Evolutionary conservation across 2,797 vertebrate species (phyloP), one percentile per base, ranked within the genome.

Genomic region (Psittacula derbiana): DNA sequence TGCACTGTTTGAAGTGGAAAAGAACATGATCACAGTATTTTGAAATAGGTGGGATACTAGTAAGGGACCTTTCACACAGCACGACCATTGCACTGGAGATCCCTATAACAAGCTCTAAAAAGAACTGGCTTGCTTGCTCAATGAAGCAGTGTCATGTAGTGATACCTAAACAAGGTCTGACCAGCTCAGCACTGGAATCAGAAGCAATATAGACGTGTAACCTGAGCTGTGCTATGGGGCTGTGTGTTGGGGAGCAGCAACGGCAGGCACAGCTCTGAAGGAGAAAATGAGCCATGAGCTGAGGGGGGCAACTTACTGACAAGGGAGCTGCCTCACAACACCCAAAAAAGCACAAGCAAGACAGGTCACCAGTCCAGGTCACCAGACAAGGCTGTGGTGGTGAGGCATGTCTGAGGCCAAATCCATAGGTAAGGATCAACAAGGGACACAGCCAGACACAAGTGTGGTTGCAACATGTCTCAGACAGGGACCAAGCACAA

Each of bases 141-240:
- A 5, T 15, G 50, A 47, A 70, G 55, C 47, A 62, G 60, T 3
- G 40, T 64, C 52, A n/a, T 3, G 55, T 33, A 84, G 78, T 38
- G 43, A 73, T 55, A 87, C 55, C 47, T 28, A 2, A 87, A 90
- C 90, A 88, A 91, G 88, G 75, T 90, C 87, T 65, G 87, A 74
- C 69, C 76, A 90, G 94, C 65, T 65, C 79, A 27, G 43, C n/a
- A 21, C 40, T 1, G 1, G n/a, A 55, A 80, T 24, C 47, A 74
- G 71, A 38, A 74, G 64, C 74, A 49, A 11, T 0, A 11, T 0
- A 67, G 57, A 36, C 6, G 2, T 1, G 30, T 53, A 90, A 80
- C 31, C 23, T 33, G 55, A 88, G 49, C 55, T 47, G 50, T 6
- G 27, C 53, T 21, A 15, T 8, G 24, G 36, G 72, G 36, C 65